Evolutionary conservation across 92 coral and sea anemone species (phyloP), one percentile per base, ranked within the genome.

Genomic region (Ricordea florida): DNA sequence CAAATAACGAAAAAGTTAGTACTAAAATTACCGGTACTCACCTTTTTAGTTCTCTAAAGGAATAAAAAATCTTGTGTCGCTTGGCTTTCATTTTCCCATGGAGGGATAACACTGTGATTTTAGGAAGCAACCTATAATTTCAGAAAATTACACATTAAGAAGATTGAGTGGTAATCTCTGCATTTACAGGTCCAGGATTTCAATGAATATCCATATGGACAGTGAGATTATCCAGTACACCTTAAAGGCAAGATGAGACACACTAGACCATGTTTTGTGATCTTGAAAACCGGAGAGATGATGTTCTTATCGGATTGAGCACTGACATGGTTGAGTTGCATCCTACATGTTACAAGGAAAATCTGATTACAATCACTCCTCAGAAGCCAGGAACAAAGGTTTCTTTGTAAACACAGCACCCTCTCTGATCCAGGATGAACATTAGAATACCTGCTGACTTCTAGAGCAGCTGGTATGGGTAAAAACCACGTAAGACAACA

Each of bases 31-130:
- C 21, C 17, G 26, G 35, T 15, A 43, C 80, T 58, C 44, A 88
- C 98, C 97, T 94, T 46, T 76, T 57, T 20, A 91, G 82, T 62
- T 76, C 83, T 85, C 98, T 73, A 58, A 94, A 94, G 21, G 76
- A 75, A 48, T 94, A 97, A 72, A 94, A 94, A n/a, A 88, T 85
- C 59, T 88, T 91, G 72, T 88, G 97, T 18, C 98, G 83, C 35
- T 91, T 94, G 30, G 87, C 65, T 65, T 90, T 93, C 98, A 94
- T 94, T 82, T 91, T 93, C 14, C 98, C 98, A 70, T 94, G 98
- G 56, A 94, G 56, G 8, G 97, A 90, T 78, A 87, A 74, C 23
- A 91, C 76, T 26, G 43, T 36, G 21, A 90, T 66, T 48, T 83
- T 83, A 27, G 91, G 68, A 28, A 92, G 83, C 25, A 92, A 79